phyloP scores from a whole-genome alignment of 2,113 vertebrate species.

The Tiliqua scincoides region DNA sequence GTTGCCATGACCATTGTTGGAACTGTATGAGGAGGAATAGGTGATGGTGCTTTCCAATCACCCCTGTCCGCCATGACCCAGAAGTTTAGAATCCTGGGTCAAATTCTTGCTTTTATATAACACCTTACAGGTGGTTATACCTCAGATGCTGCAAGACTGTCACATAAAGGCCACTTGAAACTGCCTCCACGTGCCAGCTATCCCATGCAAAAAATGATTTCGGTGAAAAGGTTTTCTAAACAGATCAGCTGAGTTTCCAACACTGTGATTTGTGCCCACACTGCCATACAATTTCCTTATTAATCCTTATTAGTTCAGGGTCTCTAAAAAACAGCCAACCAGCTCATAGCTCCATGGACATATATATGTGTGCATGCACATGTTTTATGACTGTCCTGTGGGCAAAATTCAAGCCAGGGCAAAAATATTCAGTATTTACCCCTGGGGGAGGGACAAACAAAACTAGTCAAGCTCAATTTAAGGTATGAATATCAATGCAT shows the following conservation, averaged over 20 bases:
- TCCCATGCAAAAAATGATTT: no score
- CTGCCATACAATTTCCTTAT: neutral
- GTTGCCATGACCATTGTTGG: no score
- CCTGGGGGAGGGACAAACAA: no score
- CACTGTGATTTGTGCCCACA: neutral
- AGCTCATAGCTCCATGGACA: neutral
- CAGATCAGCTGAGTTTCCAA: neutral
- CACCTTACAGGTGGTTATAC: neutral
- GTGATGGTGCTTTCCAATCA: neutral
- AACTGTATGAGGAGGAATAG: neutral
- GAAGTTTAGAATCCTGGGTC: no score
- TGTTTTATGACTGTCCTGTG: neutral
- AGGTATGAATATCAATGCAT: neutral
- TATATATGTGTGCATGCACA: neutral
- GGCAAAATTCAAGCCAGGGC: neutral
- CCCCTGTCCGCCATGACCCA: neutral
- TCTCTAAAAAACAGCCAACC: neutral
- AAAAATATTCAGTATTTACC: neutral
- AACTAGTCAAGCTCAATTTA: neutral
- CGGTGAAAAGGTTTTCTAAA: no score
- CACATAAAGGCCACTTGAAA: neutral
- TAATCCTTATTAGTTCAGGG: neutral
- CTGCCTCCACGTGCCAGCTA: neutral
- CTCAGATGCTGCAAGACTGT: no score
- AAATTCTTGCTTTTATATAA: neutral